A percentile compares a stretch with the other conserved stretches of the same genome.
phyloP scores from a whole-genome alignment of 2,888 invertebrate species.

The Idaea straminata region DNA sequence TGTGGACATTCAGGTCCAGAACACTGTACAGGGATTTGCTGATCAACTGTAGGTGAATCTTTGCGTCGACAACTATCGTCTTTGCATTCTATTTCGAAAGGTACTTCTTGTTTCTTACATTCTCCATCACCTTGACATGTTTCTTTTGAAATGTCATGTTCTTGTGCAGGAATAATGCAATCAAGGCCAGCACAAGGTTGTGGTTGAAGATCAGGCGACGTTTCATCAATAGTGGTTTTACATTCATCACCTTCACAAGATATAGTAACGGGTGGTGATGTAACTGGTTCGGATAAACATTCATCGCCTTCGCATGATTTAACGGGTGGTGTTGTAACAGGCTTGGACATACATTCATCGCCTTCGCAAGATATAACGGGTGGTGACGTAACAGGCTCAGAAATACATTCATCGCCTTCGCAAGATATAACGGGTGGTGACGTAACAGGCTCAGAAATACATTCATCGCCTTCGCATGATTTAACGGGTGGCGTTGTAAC shows the following conservation, averaged over 20 bases:
- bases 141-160: slow-evolving; percentile 16
- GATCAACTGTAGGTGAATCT: slow-evolving; percentile 34
- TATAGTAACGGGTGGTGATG: no score
- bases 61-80: slow-evolving; percentile 53
- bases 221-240: not conserved
- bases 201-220: slow-evolving; percentile 6
- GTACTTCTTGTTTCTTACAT: slow-evolving; percentile 24
- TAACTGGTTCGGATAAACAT: no score
- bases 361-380: no score
- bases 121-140: slow-evolving; percentile 36
- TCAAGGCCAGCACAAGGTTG: slow-evolving; percentile 30
- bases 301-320: no score
- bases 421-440: no score
- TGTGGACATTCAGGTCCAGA: slow-evolving; percentile 39
- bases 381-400: no score
- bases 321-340: no score
- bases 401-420: no score
- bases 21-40: slow-evolving; percentile 40
- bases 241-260: not conserved
- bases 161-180: slow-evolving; percentile 28
- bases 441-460: no score
- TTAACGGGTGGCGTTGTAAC: no score
- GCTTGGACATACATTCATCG: no score
- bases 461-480: no score
- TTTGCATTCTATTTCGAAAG: slow-evolving; percentile 40